Evolutionary conservation across 92 coral and sea anemone species (phyloP).

Genomic region (Porites cylindrica): DNA sequence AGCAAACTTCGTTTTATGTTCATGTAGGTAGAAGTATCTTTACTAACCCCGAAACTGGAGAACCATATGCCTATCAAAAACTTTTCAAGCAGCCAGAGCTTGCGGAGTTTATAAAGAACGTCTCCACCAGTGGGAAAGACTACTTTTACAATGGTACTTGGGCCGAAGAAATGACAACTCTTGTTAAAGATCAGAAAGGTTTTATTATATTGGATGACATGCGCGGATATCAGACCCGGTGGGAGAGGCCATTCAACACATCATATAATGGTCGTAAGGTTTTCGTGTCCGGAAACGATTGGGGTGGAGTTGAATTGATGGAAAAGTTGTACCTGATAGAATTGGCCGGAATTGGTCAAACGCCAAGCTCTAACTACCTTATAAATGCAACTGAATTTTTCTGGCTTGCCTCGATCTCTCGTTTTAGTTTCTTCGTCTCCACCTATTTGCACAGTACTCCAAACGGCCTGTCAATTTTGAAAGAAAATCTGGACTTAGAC

Average conservation of each 20-base stretch:
- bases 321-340: conserved; percentile 88
- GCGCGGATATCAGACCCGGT: conserved; percentile 73
- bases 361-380: conserved; percentile 64
- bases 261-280: conserved; percentile 76
- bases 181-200: conserved; percentile 71
- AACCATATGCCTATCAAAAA: conserved; percentile 79
- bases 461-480: conserved; percentile 63
- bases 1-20: too few relatives aligned
- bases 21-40: conserved; percentile 73
- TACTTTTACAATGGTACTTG: conserved; percentile 84
- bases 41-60: conserved; percentile 86
- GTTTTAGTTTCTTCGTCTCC: conserved; percentile 84
- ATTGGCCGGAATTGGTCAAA: conserved; percentile 78
- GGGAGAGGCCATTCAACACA: conserved; percentile 85
- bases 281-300: conserved; percentile 80
- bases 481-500: conserved; percentile 74
- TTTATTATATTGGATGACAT: conserved; percentile 76
- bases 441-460: conserved; percentile 62
- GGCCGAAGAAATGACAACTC: conserved; percentile 71
- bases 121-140: conserved; percentile 62
- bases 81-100: conserved; percentile 85
- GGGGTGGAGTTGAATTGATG: conserved; percentile 89
- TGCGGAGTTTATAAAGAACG: conserved; percentile 79
- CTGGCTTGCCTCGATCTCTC: conserved; percentile 91
- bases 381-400: conserved; percentile 81